Percentiles rank a stretch among this genome's conserved stretches.
Conservation (phyloP, 2,888 invertebrate species). For the Clusia tigrina region DNA sequence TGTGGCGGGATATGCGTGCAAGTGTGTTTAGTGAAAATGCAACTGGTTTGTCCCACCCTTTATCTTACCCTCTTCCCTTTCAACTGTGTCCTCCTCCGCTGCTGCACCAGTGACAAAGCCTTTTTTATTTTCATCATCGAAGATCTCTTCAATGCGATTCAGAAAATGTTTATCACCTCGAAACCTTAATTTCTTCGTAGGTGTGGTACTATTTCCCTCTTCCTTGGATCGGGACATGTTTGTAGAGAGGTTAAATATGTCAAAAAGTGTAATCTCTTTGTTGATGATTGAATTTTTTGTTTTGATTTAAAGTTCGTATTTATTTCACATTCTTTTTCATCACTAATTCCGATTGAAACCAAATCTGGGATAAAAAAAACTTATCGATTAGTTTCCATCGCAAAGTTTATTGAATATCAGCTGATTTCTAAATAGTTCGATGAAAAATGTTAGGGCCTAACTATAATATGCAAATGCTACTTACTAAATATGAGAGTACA, state of each 20-base stretch:
- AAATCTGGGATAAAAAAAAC: no score
- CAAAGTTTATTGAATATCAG: no score
- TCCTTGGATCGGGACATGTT: slow-evolving; percentile 4
- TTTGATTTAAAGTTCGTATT: not conserved
- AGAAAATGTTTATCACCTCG: slow-evolving; percentile 59
- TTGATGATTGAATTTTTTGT: slow-evolving; percentile 31
- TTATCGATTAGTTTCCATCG: no score
- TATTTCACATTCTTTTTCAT: no score
- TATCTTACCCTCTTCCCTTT: slow-evolving; percentile 30
- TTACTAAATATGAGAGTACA: no score
- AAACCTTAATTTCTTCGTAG: slow-evolving; percentile 65
- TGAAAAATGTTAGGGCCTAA: no score
- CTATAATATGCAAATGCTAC: no score
- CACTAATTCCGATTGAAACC: no score
- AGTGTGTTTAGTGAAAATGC: not conserved
- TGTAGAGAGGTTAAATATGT: no score
- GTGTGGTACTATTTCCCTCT: slow-evolving; percentile 37
- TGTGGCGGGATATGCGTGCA: slow-evolving; percentile 29
- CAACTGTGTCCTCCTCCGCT: slow-evolving; percentile 22
- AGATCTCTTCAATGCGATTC: slow-evolving; percentile 51
- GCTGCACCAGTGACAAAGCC: slow-evolving; percentile 30
- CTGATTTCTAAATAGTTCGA: no score
- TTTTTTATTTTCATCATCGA: slow-evolving; percentile 40
- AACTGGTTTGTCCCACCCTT: slow-evolving; percentile 20
- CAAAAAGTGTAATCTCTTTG: not conserved